A percentile compares a stretch with the other conserved stretches of the same genome.
phyloP scores from a whole-genome alignment of 2,797 vertebrate genomes.

The Paratrypauchen microcephalus region DNA sequence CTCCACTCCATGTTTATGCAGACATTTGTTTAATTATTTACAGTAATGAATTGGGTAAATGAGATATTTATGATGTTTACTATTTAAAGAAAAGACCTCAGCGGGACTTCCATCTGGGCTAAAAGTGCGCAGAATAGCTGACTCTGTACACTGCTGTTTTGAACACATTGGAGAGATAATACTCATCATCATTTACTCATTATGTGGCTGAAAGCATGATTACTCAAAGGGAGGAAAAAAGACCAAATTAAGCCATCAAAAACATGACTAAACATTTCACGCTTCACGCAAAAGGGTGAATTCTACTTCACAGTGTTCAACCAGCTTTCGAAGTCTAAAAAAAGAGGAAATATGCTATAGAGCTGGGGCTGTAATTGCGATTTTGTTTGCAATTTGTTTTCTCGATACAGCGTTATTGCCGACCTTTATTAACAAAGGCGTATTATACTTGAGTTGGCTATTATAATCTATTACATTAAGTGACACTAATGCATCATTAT shows the following conservation, averaged over 20 bases:
- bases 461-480: too few species aligned
- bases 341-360: not conserved
- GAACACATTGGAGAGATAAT: slow-evolving; percentile 17
- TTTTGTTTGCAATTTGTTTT: too few species aligned
- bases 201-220: slow-evolving; percentile 13
- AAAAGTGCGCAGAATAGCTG: not conserved
- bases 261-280: not conserved
- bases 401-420: too few species aligned
- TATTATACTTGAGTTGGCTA: too few species aligned
- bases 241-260: not conserved
- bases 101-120: not conserved
- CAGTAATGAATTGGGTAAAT: slow-evolving; percentile 15
- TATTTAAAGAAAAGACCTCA: slow-evolving; percentile 6
- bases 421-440: too few species aligned
- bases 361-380: not conserved
- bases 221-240: not conserved
- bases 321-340: not conserved
- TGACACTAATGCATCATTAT: too few species aligned
- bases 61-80: slow-evolving; percentile 11
- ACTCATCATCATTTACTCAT: slow-evolving; percentile 22
- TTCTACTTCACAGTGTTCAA: not conserved
- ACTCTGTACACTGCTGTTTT: not conserved
- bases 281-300: not conserved
- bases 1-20: not conserved
- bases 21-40: not conserved